A percentile compares a stretch with the other conserved stretches of the same genome.
phyloP scores from a whole-genome alignment of 2,888 invertebrate species.

The Thymelicus sylvestris region DNA sequence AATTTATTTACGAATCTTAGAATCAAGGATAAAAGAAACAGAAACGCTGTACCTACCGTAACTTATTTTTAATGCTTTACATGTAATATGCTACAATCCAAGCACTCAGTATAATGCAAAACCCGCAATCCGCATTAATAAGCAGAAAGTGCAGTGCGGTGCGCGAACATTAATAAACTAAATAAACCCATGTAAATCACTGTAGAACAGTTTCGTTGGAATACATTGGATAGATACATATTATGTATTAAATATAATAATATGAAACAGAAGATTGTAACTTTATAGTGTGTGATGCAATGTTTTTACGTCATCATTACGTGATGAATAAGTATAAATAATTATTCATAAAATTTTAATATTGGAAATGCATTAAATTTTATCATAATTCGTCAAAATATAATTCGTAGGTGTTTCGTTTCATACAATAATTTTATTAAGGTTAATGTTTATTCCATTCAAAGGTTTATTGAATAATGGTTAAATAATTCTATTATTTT shows the following conservation, averaged over 20 bases:
- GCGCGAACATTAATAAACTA: constrained; percentile 35
- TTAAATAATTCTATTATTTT: too few species aligned
- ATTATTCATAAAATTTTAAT: too few species aligned
- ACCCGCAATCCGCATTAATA: constrained; percentile 37
- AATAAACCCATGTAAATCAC: constrained; percentile 29
- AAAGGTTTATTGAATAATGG: too few species aligned
- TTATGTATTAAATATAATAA: neutral
- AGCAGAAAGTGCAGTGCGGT: constrained; percentile 37
- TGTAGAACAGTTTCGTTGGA: constrained; percentile 24
- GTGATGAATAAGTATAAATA: too few species aligned
- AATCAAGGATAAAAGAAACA: neutral
- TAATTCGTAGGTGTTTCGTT: too few species aligned
- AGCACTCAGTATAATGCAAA: constrained; percentile 36
- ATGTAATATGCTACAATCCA: constrained; percentile 14
- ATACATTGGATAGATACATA: constrained; percentile 13
- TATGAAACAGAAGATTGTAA: neutral
- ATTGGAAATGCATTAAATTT: too few species aligned
- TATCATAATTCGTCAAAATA: too few species aligned
- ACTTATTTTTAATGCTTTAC: constrained; percentile 32
- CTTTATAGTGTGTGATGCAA: too few species aligned
- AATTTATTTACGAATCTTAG: neutral
- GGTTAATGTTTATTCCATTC: too few species aligned
- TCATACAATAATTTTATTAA: too few species aligned
- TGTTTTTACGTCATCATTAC: too few species aligned
- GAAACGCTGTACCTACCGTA: constrained; percentile 4